These are phyloP conservation scores for Oxyura jamaicensis DNA, from an alignment of 2,113 vertebrate genomes.

Conservation along the genomic window DNA sequence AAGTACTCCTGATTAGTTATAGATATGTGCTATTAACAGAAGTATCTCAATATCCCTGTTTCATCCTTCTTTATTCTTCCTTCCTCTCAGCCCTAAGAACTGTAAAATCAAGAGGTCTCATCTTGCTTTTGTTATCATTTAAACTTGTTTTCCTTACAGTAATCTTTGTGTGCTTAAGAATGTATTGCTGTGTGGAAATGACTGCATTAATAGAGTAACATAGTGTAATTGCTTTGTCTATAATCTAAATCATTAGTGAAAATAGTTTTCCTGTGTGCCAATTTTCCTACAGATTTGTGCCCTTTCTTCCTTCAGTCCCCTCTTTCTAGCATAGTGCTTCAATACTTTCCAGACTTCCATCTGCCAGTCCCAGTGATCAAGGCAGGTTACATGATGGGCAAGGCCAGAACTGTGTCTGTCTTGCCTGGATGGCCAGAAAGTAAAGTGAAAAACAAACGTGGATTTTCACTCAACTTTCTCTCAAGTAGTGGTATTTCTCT, in stretches of 20 bases:
- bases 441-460: neutral
- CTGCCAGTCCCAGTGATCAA: neutral
- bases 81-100: neutral
- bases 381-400: neutral
- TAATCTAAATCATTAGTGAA: neutral
- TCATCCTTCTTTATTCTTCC: neutral
- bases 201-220: neutral
- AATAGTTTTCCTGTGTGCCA: neutral
- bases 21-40: neutral
- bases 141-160: neutral
- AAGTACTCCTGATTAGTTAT: neutral
- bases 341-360: neutral
- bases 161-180: neutral
- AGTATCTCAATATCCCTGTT: neutral
- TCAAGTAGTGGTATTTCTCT: neutral
- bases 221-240: neutral
- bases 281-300: neutral
- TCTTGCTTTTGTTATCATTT: neutral
- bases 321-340: neutral
- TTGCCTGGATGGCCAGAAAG: neutral
- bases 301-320: neutral
- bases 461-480: neutral
- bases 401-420: neutral
- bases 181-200: neutral
- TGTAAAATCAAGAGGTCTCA: neutral